Conservation (phyloP, 1,140 invertebrate species). For the Drosophila punjabiensis region DNA sequence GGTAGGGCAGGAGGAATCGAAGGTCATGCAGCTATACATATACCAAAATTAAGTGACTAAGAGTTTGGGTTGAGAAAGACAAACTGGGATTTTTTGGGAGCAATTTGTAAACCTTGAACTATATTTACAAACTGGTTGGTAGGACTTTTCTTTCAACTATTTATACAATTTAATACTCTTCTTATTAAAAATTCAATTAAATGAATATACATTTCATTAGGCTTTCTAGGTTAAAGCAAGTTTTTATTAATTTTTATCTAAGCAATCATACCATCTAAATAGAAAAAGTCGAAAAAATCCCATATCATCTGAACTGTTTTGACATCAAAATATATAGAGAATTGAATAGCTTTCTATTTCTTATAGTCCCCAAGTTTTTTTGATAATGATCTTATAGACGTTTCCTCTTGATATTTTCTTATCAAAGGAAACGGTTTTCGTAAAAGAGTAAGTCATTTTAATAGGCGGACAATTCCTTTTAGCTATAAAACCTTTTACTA, state of each 20-base stretch:
- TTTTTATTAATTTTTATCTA: too few relatives aligned
- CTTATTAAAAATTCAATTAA: background rate
- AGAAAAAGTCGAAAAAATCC: too few relatives aligned
- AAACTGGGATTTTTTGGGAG: background rate
- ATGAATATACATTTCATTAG: background rate
- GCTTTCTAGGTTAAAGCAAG: background rate
- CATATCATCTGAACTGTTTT: background rate
- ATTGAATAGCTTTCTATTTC: background rate
- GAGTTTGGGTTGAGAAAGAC: background rate
- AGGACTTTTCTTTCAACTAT: background rate
- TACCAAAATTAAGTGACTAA: slow-evolving; percentile 43
- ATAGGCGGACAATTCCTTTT: background rate
- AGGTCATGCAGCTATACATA: slow-evolving; percentile 22
- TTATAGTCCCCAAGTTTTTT: too few relatives aligned
- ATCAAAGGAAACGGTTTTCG: background rate
- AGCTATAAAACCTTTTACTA: background rate
- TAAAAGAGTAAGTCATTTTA: background rate
- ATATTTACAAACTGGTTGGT: background rate
- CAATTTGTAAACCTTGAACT: background rate
- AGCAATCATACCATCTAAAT: too few relatives aligned
- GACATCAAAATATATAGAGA: background rate
- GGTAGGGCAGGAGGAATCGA: slow-evolving; percentile 8
- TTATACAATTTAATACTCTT: too few relatives aligned
- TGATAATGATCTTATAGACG: background rate
- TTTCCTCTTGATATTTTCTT: background rate